Base-by-base conservation (phyloP, 2,888 invertebrate genomes). In the Taenaris catops region DNA sequence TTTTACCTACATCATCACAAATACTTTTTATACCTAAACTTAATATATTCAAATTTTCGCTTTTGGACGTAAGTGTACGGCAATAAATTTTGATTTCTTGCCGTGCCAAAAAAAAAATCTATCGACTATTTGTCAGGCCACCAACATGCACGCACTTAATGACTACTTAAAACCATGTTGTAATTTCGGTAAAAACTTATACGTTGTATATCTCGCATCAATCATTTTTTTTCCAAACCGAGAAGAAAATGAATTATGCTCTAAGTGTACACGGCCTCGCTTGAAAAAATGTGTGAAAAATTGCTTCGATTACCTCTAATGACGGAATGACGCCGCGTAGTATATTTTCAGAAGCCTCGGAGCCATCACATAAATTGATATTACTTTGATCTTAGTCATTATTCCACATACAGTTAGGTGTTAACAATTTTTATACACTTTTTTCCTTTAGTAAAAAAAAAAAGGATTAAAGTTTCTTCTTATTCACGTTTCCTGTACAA, bases 241-340 rank as follows among this genome's bases (percentile, higher is more conserved):
- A 63, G 63, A 64, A 68, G 79, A 67, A 73, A 76, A 73, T 69
- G 69, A 75, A 60, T 66, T 60, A 71, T 58, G 58, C 53, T 61
- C 56, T 63, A 65, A 74, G 66, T 66, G 66, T 63, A 63, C 52
- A 58, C 62, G 53, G 55, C 59, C 58, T 65, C 56, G 62, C 62
- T 66, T 68, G 63, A 65, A 71, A 78, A 76, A 76, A 71, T 67
- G 70, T 70, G 72, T 74, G 76, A 79, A 78, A 78, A 72, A 80
- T 78, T 67, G 61, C 74, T 56, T 58, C 70, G 63, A 72, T 76
- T 74, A 75, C 60, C 52, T 53, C 55, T 78, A 76, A 80, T 71
- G 70, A 65, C 55, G 60, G 57, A 64, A 64, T 61, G 67, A 67
- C 62, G 67, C 63, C 53, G 55, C 55, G 46, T 49, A 44, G 41